These are phyloP conservation scores for Atrina japonica DNA, from an alignment of 2,888 invertebrate genomes.

Conservation along the genomic window DNA sequence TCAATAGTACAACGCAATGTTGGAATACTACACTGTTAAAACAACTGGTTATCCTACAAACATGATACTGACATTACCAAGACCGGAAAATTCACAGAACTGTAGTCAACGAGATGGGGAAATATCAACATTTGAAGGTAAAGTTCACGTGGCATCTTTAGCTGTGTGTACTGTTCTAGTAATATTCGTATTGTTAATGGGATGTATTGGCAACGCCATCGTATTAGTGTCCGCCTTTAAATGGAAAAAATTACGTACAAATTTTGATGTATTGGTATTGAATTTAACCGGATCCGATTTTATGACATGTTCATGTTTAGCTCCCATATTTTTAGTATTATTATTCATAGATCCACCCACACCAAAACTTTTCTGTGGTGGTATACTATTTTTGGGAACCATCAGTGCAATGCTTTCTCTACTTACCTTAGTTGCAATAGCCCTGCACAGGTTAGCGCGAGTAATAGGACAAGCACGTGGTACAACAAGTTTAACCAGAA, in stretches of 20 bases:
- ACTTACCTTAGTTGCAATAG: conserved; percentile 68
- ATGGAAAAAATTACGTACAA: conserved; percentile 60
- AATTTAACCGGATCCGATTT: conserved; percentile 71
- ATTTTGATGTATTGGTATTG: conserved; percentile 66
- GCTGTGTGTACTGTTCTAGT: conserved; percentile 71
- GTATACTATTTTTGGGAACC: conserved; percentile 65
- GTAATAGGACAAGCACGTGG: conserved; percentile 61
- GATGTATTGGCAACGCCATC: conserved; percentile 70
- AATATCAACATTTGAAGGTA: conserved; percentile 46
- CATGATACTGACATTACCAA: neutral
- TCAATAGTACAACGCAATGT: neutral
- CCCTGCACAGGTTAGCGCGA: conserved; percentile 64
- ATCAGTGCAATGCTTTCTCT: conserved; percentile 64
- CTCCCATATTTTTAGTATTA: conserved; percentile 67
- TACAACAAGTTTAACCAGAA: conserved; percentile 57
- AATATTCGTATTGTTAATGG: conserved; percentile 68
- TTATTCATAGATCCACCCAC: conserved; percentile 66
- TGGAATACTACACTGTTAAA: conserved; percentile 18
- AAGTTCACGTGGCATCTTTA: conserved; percentile 71
- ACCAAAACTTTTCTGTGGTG: conserved; percentile 67
- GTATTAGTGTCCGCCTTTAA: conserved; percentile 66
- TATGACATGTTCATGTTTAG: conserved; percentile 66
- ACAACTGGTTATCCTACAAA: neutral
- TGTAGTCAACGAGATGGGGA: conserved; percentile 2
- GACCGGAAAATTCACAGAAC: neutral